Conservation (phyloP, 2,113 vertebrate species). For the Myrmecophaga tridactyla region DNA sequence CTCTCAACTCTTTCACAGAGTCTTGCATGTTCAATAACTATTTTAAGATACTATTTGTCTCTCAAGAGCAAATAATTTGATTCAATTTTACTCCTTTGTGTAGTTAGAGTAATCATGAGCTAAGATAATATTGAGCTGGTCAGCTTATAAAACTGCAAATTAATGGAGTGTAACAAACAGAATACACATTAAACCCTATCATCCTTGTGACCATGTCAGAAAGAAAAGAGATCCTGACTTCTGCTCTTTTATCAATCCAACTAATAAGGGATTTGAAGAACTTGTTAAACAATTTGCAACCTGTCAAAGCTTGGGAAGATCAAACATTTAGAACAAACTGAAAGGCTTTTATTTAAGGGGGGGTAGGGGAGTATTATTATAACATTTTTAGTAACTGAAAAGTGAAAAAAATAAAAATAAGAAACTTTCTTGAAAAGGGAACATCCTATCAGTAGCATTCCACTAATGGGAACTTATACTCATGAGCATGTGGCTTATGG, state of each 20-base stretch:
- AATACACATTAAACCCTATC: not conserved
- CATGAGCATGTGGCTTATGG: not conserved
- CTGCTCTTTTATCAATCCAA: slow-evolving; percentile 46
- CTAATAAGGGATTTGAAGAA: slow-evolving; percentile 32
- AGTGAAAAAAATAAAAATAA: not conserved
- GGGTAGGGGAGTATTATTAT: not conserved
- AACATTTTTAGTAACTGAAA: slow-evolving; percentile 50
- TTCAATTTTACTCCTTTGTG: not conserved
- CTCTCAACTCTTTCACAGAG: not conserved
- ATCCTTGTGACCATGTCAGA: not conserved
- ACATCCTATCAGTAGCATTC: not conserved
- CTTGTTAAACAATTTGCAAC: slow-evolving; percentile 48
- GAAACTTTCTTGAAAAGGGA: not conserved
- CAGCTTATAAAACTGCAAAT: slow-evolving; percentile 27
- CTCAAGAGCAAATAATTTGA: not conserved
- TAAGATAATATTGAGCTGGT: slow-evolving; percentile 34
- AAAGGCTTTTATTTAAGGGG: not conserved
- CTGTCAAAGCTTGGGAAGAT: slow-evolving; percentile 57
- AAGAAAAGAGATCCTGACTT: slow-evolving; percentile 32
- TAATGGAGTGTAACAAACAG: slow-evolving; percentile 22
- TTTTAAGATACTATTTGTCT: not conserved
- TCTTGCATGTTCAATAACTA: not conserved
- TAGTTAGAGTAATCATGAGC: not conserved
- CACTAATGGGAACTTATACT: not conserved
- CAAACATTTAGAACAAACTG: slow-evolving; percentile 45